A percentile compares a stretch with the other conserved stretches of the same genome.
Conservation (phyloP, 2,888 invertebrate genomes). For the Nipponacmea schrenckii region DNA sequence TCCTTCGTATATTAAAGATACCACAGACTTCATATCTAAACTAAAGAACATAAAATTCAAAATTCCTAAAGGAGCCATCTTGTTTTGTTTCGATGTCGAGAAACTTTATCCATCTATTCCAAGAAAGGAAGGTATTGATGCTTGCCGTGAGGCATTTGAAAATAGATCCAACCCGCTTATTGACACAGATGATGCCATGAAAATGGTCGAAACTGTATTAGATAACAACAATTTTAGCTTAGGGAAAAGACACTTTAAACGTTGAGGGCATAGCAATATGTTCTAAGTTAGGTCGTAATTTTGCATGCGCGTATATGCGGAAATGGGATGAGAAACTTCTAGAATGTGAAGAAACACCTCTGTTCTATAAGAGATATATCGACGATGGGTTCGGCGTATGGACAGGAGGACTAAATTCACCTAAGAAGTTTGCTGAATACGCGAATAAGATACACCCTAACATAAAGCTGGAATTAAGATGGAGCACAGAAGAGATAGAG, state of each 20-base stretch:
- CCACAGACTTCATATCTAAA: too few relatives aligned
- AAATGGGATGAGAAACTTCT: neutral
- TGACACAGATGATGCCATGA: neutral
- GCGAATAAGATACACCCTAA: too few relatives aligned
- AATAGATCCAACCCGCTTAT: slow-evolving; percentile 13
- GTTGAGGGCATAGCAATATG: slow-evolving; percentile 20
- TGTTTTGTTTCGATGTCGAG: slow-evolving; percentile 25
- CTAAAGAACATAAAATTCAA: too few relatives aligned
- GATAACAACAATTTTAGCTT: slow-evolving; percentile 24
- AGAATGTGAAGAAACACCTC: too few relatives aligned
- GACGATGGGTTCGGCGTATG: too few relatives aligned
- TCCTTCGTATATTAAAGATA: too few relatives aligned
- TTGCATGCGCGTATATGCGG: slow-evolving; percentile 21
- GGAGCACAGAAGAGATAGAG: too few relatives aligned
- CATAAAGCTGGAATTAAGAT: too few relatives aligned
- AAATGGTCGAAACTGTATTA: slow-evolving; percentile 22
- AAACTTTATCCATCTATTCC: slow-evolving; percentile 26
- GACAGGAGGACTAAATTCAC: too few relatives aligned
- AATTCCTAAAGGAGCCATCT: neutral
- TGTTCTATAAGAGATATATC: too few relatives aligned
- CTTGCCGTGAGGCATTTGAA: slow-evolving; percentile 19
- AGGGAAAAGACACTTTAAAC: slow-evolving; percentile 14
- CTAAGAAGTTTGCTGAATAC: too few relatives aligned
- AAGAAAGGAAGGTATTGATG: slow-evolving; percentile 18
- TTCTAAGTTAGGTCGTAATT: slow-evolving; percentile 21